phyloP scores from a whole-genome alignment of 2,888 invertebrate species.

The Cryptophagus acutangulus region DNA sequence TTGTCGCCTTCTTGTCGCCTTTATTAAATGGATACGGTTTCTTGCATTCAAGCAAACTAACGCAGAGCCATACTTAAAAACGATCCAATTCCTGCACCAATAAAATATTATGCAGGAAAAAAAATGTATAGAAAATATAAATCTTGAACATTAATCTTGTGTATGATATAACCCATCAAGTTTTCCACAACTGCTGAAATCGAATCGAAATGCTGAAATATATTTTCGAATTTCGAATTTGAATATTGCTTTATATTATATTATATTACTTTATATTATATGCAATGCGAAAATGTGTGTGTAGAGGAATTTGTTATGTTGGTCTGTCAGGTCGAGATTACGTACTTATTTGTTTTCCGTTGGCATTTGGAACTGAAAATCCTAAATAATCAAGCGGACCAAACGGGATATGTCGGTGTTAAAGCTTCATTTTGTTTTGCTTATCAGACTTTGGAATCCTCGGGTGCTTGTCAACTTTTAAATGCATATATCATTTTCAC shows the following conservation, averaged over 20 bases:
- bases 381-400: conserved; percentile 15
- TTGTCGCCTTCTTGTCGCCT: conserved; percentile 12
- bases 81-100: background rate
- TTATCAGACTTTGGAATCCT: conserved; percentile 16
- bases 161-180: too few relatives aligned
- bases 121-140: background rate
- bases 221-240: too few relatives aligned
- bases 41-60: conserved; percentile 3
- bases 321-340: conserved; percentile 16
- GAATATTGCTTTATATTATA: too few relatives aligned
- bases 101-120: conserved; percentile 2
- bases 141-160: too few relatives aligned
- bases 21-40: conserved; percentile 11
- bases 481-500: conserved; percentile 17
- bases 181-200: too few relatives aligned
- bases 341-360: conserved; percentile 12
- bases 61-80: conserved; percentile 1
- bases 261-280: too few relatives aligned
- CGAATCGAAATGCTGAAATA: too few relatives aligned
- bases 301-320: conserved; percentile 6
- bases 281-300: background rate
- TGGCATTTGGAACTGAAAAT: conserved; percentile 11
- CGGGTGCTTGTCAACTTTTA: conserved; percentile 13
- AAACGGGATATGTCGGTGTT: conserved; percentile 10
- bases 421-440: conserved; percentile 15